Percentiles rank a stretch among this genome's conserved stretches.
These are phyloP conservation scores for Phyto melanocephala DNA, from an alignment of 2,888 invertebrate genomes.

Conservation along the genomic window DNA sequence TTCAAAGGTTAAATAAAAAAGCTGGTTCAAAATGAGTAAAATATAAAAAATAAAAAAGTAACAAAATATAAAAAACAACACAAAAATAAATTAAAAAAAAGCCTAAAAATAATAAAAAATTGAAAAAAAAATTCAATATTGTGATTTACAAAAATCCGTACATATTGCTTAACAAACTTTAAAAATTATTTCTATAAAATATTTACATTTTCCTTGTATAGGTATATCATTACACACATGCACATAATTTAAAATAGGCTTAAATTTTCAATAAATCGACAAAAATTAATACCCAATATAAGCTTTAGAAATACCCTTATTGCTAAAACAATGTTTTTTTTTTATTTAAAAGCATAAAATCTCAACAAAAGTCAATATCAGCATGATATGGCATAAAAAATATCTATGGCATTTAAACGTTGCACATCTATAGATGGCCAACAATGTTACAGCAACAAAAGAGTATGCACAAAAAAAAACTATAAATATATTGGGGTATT, in stretches of 20 bases:
- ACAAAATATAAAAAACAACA: too few species aligned
- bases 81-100: background rate
- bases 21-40: too few species aligned
- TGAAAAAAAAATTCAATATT: background rate
- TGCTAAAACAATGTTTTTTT: background rate
- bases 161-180: constrained; percentile 16
- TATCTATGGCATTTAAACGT: constrained; percentile 10
- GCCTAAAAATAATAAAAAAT: background rate
- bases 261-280: constrained; percentile 65
- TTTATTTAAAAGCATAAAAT: constrained; percentile 24
- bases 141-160: constrained; percentile 1
- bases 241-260: constrained; percentile 21
- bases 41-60: too few species aligned
- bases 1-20: too few species aligned
- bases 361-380: constrained; percentile 46
- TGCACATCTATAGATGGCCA: constrained; percentile 35
- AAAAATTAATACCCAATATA: constrained; percentile 59
- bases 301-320: constrained; percentile 40
- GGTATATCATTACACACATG: too few species aligned
- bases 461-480: background rate
- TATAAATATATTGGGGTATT: constrained; percentile 51
- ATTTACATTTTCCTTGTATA: too few species aligned
- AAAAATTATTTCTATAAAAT: constrained; percentile 18
- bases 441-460: background rate
- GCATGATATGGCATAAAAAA: constrained; percentile 32